Conservation (phyloP, 2,797 vertebrate genomes). For the Poeciliopsis paucimaculata region DNA sequence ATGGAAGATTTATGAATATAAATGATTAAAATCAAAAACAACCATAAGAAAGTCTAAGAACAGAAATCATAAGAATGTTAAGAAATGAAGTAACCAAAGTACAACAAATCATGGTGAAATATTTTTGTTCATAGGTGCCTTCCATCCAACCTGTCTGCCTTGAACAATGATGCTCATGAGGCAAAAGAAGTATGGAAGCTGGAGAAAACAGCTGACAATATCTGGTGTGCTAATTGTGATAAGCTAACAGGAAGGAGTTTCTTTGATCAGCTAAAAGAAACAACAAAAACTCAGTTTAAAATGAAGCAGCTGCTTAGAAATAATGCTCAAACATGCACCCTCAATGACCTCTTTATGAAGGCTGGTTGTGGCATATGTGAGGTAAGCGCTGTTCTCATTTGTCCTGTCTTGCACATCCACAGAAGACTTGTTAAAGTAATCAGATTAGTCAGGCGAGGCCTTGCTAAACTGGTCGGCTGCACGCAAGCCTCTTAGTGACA, state of each 20-base stretch:
- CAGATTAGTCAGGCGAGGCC: constrained; percentile 81
- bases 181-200: constrained; percentile 36
- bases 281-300: not conserved
- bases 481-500: constrained; percentile 79
- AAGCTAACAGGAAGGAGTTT: constrained; percentile 48
- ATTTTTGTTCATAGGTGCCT: not conserved
- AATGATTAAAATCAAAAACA: not conserved
- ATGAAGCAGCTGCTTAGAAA: not conserved
- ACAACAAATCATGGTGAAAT: not conserved
- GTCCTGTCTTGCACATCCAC: constrained; percentile 57
- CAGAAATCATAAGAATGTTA: not conserved
- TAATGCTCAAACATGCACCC: not conserved
- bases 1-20: not conserved
- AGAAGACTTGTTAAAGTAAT: constrained; percentile 77
- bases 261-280: constrained; percentile 24
- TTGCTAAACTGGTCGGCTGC: constrained; percentile 78
- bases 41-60: not conserved
- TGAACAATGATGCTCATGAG: constrained; percentile 15
- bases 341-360: not conserved
- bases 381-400: constrained; percentile 43
- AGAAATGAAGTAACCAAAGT: not conserved
- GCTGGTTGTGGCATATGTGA: constrained; percentile 13
- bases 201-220: constrained; percentile 42
- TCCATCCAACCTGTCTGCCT: not conserved
- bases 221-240: constrained; percentile 27